Conservation (phyloP, 1,140 invertebrate genomes). For the Helicoverpa armigera region DNA sequence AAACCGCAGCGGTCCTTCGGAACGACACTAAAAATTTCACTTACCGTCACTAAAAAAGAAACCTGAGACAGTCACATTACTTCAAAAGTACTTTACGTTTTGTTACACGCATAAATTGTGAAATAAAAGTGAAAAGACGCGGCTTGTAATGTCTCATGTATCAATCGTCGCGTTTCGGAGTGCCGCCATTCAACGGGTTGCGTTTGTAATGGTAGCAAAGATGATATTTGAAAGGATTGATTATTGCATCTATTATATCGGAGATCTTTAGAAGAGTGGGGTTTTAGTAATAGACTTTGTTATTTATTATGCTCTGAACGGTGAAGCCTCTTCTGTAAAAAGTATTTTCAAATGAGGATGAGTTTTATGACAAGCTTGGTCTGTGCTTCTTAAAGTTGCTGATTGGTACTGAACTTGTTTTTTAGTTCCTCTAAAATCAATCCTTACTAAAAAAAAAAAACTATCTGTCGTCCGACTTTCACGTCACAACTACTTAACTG, state of each 20-base stretch:
- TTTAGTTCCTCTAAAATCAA: no score
- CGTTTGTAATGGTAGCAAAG: slow-evolving; percentile 20
- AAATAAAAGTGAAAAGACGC: slow-evolving; percentile 38
- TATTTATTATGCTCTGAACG: no score
- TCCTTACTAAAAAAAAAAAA: no score
- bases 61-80: slow-evolving; percentile 13
- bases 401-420: no score
- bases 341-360: no score
- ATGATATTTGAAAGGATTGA: neutral
- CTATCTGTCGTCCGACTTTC: no score
- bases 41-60: slow-evolving; percentile 26
- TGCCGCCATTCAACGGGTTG: slow-evolving; percentile 1
- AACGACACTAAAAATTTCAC: slow-evolving; percentile 33
- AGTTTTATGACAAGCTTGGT: no score
- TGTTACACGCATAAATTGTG: slow-evolving; percentile 49
- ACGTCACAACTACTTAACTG: no score
- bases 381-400: no score
- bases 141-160: slow-evolving; percentile 46
- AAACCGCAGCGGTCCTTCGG: neutral
- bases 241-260: neutral
- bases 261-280: no score
- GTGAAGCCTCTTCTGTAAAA: no score
- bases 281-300: no score
- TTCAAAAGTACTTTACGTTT: slow-evolving; percentile 35
- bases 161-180: slow-evolving; percentile 50